Base-by-base conservation (phyloP, 1,140 invertebrate genomes). In the Platyscapa corneri region DNA sequence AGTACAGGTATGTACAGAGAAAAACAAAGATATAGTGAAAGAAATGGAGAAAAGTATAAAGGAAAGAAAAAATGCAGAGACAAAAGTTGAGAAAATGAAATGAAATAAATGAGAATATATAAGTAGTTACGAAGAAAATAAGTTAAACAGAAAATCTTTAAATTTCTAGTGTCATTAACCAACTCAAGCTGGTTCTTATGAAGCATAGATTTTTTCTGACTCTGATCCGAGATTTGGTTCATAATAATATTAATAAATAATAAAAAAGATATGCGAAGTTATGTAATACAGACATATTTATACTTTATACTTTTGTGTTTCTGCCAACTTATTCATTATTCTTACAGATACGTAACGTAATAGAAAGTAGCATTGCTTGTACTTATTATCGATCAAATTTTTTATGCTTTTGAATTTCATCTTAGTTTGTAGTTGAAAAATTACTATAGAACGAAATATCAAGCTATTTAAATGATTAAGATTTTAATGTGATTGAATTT, bases 371-470 rank as follows among this genome's bases (percentile, higher is more conserved):
- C 30, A 67, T 30, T 67, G 56, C 37, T 80, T n/a, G 16, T 2
- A 16, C 20, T 49, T 27, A n/a, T 67, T 46, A n/a, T 67, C 60
- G 37, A 80, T 67, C 60, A 65, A 53, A 3, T 14, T 23, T 30
- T 67, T 30, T 60, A 46, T n/a, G n/a, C n/a, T n/a, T 46, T 80
- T 80, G 60, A 60, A 80, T 80, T 80, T 80, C 39, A 42, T 80
- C 78, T 67, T 42, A 65, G 60, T 64, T 60, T 78, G 49, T 39
- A 46, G 39, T 23, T 34, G 18, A 74, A 18, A 39, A 23, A n/a
- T 6, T 74, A n/a, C 23, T 39, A 16, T 39, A 5, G 20, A 74
- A 42, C 27, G 70, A 74, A 74, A 74, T 74, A 74, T 7, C 37
- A 74, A 39, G 42, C 34, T 8, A 1, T 39, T 42, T 74, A 74